A percentile compares a stretch with the other conserved stretches of the same genome.
Conservation (phyloP, 2,113 vertebrate genomes). For the Machaerirhynchus nigripectus region DNA sequence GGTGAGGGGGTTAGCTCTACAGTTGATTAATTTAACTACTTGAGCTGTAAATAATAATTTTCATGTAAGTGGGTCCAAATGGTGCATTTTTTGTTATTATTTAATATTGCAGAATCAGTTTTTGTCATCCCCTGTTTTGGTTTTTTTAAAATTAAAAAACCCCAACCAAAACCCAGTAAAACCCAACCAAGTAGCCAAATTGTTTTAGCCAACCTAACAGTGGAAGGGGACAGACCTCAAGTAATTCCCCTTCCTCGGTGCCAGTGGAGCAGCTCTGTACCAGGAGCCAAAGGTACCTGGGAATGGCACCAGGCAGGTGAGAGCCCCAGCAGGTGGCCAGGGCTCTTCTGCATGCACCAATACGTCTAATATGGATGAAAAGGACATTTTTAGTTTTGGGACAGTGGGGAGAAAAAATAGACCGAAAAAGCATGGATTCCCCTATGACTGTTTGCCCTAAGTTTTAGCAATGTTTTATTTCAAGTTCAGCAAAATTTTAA, state of each 20-base stretch:
- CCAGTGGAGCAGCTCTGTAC: accelerated
- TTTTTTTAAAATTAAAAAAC: background rate
- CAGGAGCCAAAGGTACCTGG: accelerated
- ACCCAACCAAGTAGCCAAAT: background rate
- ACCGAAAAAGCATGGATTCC: background rate
- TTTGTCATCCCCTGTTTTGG: background rate
- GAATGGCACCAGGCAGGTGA: background rate
- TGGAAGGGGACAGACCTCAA: background rate
- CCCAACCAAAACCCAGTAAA: background rate
- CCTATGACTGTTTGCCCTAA: background rate
- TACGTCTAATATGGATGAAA: background rate
- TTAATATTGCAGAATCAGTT: background rate
- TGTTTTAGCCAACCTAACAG: background rate
- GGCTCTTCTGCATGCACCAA: background rate
- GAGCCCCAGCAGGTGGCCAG: background rate
- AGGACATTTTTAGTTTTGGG: background rate
- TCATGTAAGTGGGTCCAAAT: background rate
- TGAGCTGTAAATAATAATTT: background rate
- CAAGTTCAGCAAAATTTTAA: background rate
- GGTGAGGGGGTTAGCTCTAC: background rate
- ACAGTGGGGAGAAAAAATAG: background rate
- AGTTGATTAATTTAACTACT: background rate
- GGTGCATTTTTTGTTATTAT: background rate
- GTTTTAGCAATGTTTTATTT: background rate
- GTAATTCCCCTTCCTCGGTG: background rate